Conservation (phyloP, 2,797 vertebrate genomes). For the Thunnus albacares region DNA sequence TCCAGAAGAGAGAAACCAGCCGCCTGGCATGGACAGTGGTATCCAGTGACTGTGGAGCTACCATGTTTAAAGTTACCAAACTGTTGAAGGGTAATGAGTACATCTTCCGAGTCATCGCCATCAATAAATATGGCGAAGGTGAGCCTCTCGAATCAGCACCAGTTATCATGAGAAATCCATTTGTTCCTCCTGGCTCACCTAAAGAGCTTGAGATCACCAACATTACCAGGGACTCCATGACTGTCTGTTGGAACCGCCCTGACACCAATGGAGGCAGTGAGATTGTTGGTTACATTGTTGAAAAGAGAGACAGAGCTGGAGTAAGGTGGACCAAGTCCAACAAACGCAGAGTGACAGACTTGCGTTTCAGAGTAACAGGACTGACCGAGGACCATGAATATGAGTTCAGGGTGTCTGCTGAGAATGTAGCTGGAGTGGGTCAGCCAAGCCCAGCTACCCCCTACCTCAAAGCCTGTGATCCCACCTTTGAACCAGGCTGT, state of each 20-base stretch:
- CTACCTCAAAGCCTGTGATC: slow-evolving; percentile 97
- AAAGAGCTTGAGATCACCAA: slow-evolving; percentile 94
- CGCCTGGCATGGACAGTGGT: slow-evolving; percentile 98
- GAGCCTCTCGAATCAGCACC: slow-evolving; percentile 95
- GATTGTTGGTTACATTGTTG: slow-evolving; percentile 94
- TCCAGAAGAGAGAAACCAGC: slow-evolving; percentile 99
- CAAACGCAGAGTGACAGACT: slow-evolving; percentile 96
- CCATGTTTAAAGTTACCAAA: slow-evolving; percentile 97
- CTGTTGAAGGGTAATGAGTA: slow-evolving; percentile 98
- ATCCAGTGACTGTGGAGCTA: slow-evolving; percentile 92
- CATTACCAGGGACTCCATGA: slow-evolving; percentile 98
- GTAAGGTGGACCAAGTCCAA: slow-evolving; percentile 99
- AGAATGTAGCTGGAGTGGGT: slow-evolving; percentile 96
- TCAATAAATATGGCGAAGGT: slow-evolving; percentile 96
- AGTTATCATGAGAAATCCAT: slow-evolving; percentile 97
- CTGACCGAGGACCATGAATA: slow-evolving; percentile 98
- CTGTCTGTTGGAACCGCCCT: slow-evolving; percentile 96
- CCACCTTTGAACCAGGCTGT: slow-evolving; percentile 95
- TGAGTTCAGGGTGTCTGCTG: slow-evolving; percentile 97
- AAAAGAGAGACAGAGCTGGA: slow-evolving; percentile 97
- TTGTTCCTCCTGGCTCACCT: slow-evolving; percentile 93
- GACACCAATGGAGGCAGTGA: slow-evolving; percentile 94
- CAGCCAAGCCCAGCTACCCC: slow-evolving; percentile 91
- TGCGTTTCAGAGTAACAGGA: slow-evolving; percentile 95
- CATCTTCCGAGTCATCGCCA: slow-evolving; percentile 97